phyloP scores from a whole-genome alignment of 2,113 vertebrate genomes.

The Hystrix brachyura region DNA sequence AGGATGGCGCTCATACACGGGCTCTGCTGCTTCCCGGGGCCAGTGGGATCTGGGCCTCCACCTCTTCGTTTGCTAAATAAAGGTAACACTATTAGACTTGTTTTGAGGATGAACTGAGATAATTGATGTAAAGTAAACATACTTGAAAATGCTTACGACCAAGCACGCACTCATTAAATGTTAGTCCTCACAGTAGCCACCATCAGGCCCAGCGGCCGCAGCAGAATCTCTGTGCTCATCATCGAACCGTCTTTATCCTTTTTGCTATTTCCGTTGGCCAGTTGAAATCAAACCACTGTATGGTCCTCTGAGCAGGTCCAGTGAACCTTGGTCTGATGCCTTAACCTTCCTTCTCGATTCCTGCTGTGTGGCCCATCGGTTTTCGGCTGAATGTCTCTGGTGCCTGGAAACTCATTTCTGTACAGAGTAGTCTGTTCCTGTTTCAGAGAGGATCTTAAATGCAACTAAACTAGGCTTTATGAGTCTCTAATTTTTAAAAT shows the following conservation, averaged over 20 bases:
- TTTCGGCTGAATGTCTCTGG: background rate
- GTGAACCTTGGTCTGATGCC: background rate
- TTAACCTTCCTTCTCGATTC: background rate
- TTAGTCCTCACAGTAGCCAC: too few species aligned
- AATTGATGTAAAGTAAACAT: background rate
- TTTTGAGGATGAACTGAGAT: background rate
- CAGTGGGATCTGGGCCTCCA: background rate
- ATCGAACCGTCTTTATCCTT: background rate
- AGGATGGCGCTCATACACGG: background rate
- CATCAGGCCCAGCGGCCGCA: accelerated
- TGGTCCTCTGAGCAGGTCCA: conserved; percentile 27
- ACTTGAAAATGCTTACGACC: background rate
- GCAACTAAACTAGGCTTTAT: conserved; percentile 71
- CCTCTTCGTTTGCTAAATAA: conserved; percentile 43
- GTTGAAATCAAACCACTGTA: background rate
- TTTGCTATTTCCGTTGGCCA: background rate
- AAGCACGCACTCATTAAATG: background rate
- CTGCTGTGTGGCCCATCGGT: accelerated
- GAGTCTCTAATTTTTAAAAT: conserved; percentile 81
- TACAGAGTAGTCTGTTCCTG: background rate
- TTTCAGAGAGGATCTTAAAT: conserved; percentile 78
- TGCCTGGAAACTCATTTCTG: conserved; percentile 17
- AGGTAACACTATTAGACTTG: background rate
- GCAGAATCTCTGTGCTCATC: too few species aligned
- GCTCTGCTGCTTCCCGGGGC: background rate